Evolutionary conservation across 2,888 invertebrate genomes (phyloP).

Genomic region (Tanytarsus gracilentus): DNA sequence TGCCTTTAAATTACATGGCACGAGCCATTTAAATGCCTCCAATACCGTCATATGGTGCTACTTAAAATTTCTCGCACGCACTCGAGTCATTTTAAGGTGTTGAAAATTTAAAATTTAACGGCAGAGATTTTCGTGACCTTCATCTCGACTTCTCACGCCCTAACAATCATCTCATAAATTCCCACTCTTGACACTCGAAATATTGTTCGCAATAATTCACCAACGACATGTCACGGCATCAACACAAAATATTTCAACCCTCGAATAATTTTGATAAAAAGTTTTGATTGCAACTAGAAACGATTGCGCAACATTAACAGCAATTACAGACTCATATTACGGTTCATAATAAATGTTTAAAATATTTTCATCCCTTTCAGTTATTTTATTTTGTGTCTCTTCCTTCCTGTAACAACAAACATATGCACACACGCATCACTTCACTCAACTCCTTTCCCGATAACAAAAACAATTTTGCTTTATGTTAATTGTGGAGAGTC

Average conservation of each 20-base stretch:
- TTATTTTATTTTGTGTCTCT: too few species aligned
- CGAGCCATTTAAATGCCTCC: not conserved
- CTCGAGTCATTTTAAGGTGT: not conserved
- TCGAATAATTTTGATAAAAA: not conserved
- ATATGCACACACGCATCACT: too few species aligned
- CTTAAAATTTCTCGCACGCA: not conserved
- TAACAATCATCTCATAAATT: not conserved
- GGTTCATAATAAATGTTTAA: too few species aligned
- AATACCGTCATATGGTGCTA: not conserved
- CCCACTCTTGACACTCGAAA: not conserved
- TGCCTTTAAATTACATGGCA: not conserved
- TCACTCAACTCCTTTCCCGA: too few species aligned
- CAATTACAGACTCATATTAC: conserved; percentile 23
- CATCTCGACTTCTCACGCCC: conserved; percentile 5
- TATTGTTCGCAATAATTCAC: conserved; percentile 7
- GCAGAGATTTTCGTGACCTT: not conserved
- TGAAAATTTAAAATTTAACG: not conserved
- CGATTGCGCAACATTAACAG: conserved; percentile 20
- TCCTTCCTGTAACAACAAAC: too few species aligned
- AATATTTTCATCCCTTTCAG: conserved; percentile 7
- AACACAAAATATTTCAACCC: too few species aligned
- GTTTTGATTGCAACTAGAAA: not conserved
- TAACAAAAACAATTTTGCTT: too few species aligned
- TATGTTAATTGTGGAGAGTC: too few species aligned
- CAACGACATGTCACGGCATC: too few species aligned